phyloP scores from a whole-genome alignment of 1,140 invertebrate species.

The Drosophila virilis region DNA sequence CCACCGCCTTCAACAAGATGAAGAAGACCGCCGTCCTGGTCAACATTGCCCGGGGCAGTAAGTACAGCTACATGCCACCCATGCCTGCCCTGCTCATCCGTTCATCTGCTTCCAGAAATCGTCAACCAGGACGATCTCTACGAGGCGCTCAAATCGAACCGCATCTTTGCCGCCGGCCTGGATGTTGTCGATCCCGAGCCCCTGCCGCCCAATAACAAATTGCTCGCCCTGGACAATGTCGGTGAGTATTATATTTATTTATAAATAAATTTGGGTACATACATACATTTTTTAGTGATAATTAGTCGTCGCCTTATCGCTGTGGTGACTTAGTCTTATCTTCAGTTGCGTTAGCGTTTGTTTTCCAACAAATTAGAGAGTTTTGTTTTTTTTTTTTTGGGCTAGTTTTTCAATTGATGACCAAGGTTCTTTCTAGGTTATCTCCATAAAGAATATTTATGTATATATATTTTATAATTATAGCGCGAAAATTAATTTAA shows the following conservation, averaged over 20 bases:
- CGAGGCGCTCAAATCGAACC: conserved; percentile 89
- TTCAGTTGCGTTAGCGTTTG: conserved; percentile 16
- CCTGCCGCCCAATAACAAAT: conserved; percentile 90
- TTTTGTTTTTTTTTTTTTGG: conserved; percentile 27
- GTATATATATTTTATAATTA: too few species aligned
- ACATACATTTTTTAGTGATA: background rate
- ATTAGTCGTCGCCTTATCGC: conserved; percentile 42
- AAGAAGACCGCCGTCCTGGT: conserved; percentile 92
- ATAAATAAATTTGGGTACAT: background rate
- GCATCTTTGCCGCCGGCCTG: conserved; percentile 94
- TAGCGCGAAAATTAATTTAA: too few species aligned
- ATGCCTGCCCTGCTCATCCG: conserved; percentile 87
- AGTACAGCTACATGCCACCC: conserved; percentile 86
- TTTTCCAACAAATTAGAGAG: conserved; percentile 42
- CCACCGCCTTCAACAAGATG: conserved; percentile 92
- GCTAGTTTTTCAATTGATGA: conserved; percentile 10
- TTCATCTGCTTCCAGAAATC: conserved; percentile 86
- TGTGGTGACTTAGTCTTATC: conserved; percentile 48
- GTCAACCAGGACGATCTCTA: conserved; percentile 93
- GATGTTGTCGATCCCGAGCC: conserved; percentile 98
- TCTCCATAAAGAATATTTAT: conserved; percentile 2
- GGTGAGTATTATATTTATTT: conserved; percentile 85
- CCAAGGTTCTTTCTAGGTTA: conserved; percentile 68
- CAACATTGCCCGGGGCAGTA: conserved; percentile 92
- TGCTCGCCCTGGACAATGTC: conserved; percentile 92